Conservation (phyloP, 2,888 invertebrate genomes). For the Syritta pipiens region DNA sequence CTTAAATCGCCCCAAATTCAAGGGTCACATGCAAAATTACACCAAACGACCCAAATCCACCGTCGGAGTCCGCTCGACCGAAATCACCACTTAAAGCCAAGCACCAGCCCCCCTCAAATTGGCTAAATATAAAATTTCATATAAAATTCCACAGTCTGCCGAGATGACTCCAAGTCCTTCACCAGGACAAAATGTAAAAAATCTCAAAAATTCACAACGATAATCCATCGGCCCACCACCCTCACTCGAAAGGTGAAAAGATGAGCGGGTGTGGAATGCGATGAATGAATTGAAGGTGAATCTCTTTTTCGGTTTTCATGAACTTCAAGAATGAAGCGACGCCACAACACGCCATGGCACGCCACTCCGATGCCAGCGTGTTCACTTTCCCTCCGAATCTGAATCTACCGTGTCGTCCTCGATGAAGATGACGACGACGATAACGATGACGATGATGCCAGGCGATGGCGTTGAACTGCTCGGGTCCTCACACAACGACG, state of each 20-base stretch:
- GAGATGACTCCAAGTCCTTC: constrained; percentile 32
- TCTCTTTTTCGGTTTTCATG: constrained; percentile 37
- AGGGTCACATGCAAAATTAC: too few species aligned
- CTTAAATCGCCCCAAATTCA: too few species aligned
- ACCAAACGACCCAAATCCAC: too few species aligned
- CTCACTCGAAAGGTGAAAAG: constrained; percentile 1
- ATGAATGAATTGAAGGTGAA: constrained; percentile 62
- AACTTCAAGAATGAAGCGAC: constrained; percentile 30
- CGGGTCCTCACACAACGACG: constrained; percentile 22
- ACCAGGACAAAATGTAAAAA: constrained; percentile 18
- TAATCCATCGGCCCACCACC: constrained; percentile 7
- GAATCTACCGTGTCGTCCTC: constrained; percentile 12
- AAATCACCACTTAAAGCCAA: constrained; percentile 25
- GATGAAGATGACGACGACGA: constrained; percentile 19
- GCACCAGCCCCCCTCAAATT: neutral
- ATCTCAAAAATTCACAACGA: constrained; percentile 23
- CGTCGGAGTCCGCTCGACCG: too few species aligned
- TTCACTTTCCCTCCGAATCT: constrained; percentile 24
- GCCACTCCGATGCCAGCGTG: neutral
- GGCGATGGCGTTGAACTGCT: constrained; percentile 44
- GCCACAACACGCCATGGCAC: neutral
- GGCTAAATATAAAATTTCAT: constrained; percentile 28
- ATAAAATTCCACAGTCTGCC: constrained; percentile 29
- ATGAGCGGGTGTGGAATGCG: constrained; percentile 56
- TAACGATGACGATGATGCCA: constrained; percentile 20